Evolutionary conservation across 2,113 vertebrate genomes (phyloP).

Genomic region (Podocnemis expansa): DNA sequence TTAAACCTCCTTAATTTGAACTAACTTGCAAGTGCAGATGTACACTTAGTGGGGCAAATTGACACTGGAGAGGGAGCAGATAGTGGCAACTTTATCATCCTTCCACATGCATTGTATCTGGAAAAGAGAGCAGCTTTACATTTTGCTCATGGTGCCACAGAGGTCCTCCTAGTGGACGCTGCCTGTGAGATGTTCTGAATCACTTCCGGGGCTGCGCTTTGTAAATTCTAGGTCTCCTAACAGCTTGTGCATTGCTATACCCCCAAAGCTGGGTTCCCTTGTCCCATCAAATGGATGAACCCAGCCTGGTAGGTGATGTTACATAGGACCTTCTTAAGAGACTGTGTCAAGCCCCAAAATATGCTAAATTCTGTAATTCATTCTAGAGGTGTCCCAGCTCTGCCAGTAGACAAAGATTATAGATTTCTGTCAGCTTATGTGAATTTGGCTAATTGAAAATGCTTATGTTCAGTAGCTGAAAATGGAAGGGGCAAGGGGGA

Average conservation of each 20-base stretch:
- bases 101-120: neutral
- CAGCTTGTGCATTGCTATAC: too few relatives aligned
- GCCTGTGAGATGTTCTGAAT: neutral
- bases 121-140: neutral
- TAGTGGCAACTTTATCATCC: neutral
- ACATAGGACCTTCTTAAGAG: neutral
- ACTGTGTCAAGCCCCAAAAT: neutral
- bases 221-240: too few relatives aligned
- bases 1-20: too few relatives aligned
- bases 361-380: neutral
- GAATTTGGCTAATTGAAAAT: too few relatives aligned
- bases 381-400: neutral
- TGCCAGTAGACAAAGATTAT: too few relatives aligned
- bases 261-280: neutral
- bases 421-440: neutral
- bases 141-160: neutral
- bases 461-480: too few relatives aligned
- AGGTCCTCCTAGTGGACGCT: neutral
- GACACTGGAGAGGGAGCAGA: neutral
- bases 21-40: too few relatives aligned
- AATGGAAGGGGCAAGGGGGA: too few relatives aligned
- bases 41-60: neutral
- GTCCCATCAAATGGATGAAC: neutral
- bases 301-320: neutral
- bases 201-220: too few relatives aligned